These are phyloP conservation scores for Anarrhichthys ocellatus DNA, from an alignment of 2,113 vertebrate species.

Conservation along the genomic window DNA sequence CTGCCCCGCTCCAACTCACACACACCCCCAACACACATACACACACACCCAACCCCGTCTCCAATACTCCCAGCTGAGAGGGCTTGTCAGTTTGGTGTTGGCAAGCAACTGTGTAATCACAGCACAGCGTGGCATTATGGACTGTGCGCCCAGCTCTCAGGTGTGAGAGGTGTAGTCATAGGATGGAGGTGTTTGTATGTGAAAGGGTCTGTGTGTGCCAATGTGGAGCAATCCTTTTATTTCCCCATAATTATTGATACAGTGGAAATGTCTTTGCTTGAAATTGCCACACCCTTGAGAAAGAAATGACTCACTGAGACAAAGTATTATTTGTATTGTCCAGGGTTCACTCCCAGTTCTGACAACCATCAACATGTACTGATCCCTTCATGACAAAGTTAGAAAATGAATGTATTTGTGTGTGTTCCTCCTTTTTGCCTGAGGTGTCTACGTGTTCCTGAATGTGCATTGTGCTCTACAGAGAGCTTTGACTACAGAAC, in stretches of 20 bases:
- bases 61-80: slow-evolving; percentile 56
- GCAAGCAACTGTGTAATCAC: slow-evolving; percentile 45
- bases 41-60: neutral
- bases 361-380: neutral
- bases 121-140: slow-evolving; percentile 31
- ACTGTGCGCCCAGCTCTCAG: slow-evolving; percentile 13
- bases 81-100: slow-evolving; percentile 72
- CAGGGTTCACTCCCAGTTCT: neutral
- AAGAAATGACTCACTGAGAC: neutral
- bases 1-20: neutral
- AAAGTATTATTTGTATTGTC: neutral
- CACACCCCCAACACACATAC: neutral
- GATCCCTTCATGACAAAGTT: slow-evolving; percentile 4
- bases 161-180: slow-evolving; percentile 11
- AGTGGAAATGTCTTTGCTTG: neutral
- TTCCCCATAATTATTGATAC: neutral
- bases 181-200: slow-evolving; percentile 14
- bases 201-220: slow-evolving; percentile 13
- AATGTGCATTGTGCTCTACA: neutral
- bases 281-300: neutral
- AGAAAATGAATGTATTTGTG: slow-evolving; percentile 7
- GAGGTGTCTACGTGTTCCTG: slow-evolving; percentile 9
- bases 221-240: neutral
- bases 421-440: slow-evolving; percentile 8
- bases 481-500: slow-evolving; percentile 2